phyloP scores from a whole-genome alignment of 2,113 vertebrate species.

The Otis tarda region DNA sequence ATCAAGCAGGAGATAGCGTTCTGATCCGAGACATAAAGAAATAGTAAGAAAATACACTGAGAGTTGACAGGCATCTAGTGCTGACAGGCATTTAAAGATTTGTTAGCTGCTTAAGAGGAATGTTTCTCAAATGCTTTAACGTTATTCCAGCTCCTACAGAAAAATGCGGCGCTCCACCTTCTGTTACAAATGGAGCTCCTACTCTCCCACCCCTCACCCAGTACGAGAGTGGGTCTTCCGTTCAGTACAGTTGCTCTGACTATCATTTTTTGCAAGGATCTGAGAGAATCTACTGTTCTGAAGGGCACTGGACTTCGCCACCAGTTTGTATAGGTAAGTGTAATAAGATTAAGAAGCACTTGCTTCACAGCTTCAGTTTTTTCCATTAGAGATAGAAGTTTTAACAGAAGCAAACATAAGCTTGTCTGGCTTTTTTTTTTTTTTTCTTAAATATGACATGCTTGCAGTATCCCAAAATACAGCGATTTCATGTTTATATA shows the following conservation, averaged over 20 bases:
- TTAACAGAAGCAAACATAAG: not conserved
- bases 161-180: slow-evolving; percentile 69
- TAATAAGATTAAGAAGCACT: not conserved
- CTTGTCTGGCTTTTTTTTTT: not conserved
- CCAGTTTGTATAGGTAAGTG: slow-evolving; percentile 74
- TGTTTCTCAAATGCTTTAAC: not conserved
- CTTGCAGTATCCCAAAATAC: not conserved
- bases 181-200: slow-evolving; percentile 62
- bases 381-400: not conserved
- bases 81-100: not conserved
- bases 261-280: slow-evolving; percentile 73
- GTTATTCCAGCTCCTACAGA: slow-evolving; percentile 33
- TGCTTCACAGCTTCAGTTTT: not conserved
- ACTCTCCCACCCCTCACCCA: not conserved
- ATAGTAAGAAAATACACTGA: not conserved
- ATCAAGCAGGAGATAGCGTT: not conserved
- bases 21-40: not conserved
- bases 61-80: not conserved
- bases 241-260: slow-evolving; percentile 70
- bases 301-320: slow-evolving; percentile 66
- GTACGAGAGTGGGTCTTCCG: slow-evolving; percentile 69
- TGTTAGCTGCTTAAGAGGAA: not conserved
- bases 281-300: slow-evolving; percentile 52
- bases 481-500: not conserved
- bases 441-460: not conserved